A percentile compares a stretch with the other conserved stretches of the same genome.
phyloP scores from a whole-genome alignment of 1,140 invertebrate genomes.

The Brachionus rubens region DNA sequence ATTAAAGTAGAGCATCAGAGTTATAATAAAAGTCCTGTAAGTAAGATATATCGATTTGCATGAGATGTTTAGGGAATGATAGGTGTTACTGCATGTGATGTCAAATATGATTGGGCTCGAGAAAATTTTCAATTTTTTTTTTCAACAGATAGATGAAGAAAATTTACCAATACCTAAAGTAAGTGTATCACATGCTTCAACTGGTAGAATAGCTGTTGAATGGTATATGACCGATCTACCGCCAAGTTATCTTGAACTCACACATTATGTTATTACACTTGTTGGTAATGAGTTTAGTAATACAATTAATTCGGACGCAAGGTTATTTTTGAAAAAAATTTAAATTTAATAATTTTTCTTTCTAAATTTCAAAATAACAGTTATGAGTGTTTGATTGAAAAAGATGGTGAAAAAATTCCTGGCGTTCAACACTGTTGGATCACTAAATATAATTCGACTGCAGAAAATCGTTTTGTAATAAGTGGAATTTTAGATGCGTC shows the following conservation, averaged over 20 bases:
- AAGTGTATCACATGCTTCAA: background rate
- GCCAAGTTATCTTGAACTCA: constrained; percentile 42
- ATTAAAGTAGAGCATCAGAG: too few relatives aligned
- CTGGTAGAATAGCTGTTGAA: constrained; percentile 12
- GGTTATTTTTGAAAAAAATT: constrained; percentile 50
- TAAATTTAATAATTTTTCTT: constrained; percentile 33
- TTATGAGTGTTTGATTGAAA: constrained; percentile 57
- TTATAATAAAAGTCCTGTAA: too few relatives aligned
- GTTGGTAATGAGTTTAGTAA: constrained; percentile 55
- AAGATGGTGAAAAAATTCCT: constrained; percentile 52
- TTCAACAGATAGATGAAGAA: constrained; percentile 14
- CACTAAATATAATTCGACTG: constrained; percentile 47
- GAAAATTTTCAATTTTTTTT: background rate
- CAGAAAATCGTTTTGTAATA: constrained; percentile 52
- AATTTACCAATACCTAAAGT: background rate
- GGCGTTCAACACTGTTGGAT: constrained; percentile 59
- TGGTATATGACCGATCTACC: background rate
- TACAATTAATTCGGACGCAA: constrained; percentile 57
- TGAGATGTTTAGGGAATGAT: too few relatives aligned
- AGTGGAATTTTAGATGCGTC: constrained; percentile 53
- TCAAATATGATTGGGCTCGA: background rate
- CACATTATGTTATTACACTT: constrained; percentile 56
- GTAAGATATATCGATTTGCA: too few relatives aligned
- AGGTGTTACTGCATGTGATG: too few relatives aligned
- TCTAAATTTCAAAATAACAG: constrained; percentile 51